These are phyloP conservation scores for Hypena proboscidalis DNA, from an alignment of 2,888 invertebrate genomes.

Conservation along the genomic window DNA sequence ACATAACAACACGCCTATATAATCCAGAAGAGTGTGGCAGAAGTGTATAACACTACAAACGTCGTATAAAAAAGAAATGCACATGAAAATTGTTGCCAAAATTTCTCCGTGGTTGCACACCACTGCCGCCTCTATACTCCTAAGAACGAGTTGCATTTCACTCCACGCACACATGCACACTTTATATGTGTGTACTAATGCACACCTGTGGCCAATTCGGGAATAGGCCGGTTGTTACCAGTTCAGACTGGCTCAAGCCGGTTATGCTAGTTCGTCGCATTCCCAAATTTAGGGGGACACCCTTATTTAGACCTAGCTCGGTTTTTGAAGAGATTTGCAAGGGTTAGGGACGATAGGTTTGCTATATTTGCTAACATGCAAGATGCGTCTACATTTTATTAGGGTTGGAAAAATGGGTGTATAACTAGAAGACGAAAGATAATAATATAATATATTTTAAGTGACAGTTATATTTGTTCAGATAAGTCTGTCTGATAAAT, in stretches of 20 bases:
- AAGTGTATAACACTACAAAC: background rate
- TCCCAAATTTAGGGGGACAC: constrained; percentile 34
- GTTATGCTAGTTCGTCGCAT: constrained; percentile 34
- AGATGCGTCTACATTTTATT: too few species aligned
- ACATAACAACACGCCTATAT: too few species aligned
- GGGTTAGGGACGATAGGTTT: too few species aligned
- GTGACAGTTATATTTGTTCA: too few species aligned
- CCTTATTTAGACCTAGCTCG: constrained; percentile 25
- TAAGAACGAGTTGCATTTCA: constrained; percentile 83
- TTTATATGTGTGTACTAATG: constrained; percentile 53
- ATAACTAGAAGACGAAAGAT: too few species aligned
- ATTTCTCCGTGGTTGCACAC: constrained; percentile 45
- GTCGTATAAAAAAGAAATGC: background rate
- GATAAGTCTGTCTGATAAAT: too few species aligned
- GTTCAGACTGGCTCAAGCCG: constrained; percentile 36
- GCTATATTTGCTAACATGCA: too few species aligned
- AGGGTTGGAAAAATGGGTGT: too few species aligned
- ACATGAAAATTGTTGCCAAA: constrained; percentile 27
- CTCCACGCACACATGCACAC: constrained; percentile 59
- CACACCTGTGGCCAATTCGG: constrained; percentile 68
- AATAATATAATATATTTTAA: too few species aligned
- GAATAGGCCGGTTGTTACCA: constrained; percentile 54
- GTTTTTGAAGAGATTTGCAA: too few species aligned
- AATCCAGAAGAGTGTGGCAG: too few species aligned
- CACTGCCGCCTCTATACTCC: constrained; percentile 71